Evolutionary conservation across 2,888 invertebrate species (phyloP).

Genomic region (Pomacea canaliculata): DNA sequence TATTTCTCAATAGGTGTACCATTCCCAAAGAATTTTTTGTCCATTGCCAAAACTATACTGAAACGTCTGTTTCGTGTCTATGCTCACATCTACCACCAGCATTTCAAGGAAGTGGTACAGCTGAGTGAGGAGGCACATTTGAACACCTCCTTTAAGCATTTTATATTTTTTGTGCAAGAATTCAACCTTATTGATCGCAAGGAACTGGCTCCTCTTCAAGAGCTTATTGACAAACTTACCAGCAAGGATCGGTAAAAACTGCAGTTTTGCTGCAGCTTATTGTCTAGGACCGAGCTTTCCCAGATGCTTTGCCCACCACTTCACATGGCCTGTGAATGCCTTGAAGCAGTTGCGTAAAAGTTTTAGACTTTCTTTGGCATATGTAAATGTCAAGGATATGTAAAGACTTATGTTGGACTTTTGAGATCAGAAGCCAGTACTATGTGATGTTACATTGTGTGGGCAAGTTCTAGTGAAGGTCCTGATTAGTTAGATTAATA

Average conservation of each 20-base stretch:
- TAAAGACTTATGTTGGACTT: too few species aligned
- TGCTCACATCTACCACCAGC: constrained; percentile 99
- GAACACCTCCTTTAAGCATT: constrained; percentile 99
- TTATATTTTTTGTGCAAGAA: constrained; percentile 97
- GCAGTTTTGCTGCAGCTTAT: not conserved
- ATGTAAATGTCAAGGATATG: too few species aligned
- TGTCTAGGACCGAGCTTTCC: not conserved
- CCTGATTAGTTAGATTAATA: too few species aligned
- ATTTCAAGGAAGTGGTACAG: constrained; percentile 97
- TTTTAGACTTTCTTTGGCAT: too few species aligned
- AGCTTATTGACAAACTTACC: constrained; percentile 84
- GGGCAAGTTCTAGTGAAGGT: too few species aligned
- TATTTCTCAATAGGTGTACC: constrained; percentile 81
- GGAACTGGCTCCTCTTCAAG: constrained; percentile 96
- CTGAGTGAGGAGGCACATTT: constrained; percentile 95
- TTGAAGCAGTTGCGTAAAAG: not conserved
- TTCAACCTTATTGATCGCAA: constrained; percentile 96
- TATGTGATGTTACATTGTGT: too few species aligned
- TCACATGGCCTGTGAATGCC: not conserved
- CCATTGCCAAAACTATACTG: constrained; percentile 97
- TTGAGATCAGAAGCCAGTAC: too few species aligned
- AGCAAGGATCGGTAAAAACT: constrained; percentile 49
- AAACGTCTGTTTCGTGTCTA: constrained; percentile 98
- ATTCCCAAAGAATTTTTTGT: constrained; percentile 96
- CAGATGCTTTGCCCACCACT: not conserved